Percentiles rank a stretch among this genome's conserved stretches.
These are phyloP conservation scores for Hirtodrosophila duncani DNA, from an alignment of 2,888 invertebrate species.

Conservation along the genomic window DNA sequence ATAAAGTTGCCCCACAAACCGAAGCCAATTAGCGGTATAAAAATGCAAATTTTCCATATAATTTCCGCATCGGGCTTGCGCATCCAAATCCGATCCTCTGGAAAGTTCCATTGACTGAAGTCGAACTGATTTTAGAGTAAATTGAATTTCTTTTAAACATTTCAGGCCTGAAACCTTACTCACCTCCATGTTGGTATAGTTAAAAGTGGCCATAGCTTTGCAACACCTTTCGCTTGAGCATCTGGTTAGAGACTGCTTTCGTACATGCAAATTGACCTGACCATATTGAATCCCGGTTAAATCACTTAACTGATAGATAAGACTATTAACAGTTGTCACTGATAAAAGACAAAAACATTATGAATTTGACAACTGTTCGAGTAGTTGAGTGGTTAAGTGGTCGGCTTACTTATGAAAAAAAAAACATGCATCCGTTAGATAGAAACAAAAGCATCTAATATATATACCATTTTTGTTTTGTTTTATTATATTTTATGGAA, in stretches of 20 bases:
- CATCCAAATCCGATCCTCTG: conserved; percentile 84
- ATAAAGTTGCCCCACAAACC: conserved; percentile 85
- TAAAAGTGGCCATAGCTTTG: conserved; percentile 30
- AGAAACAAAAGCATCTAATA: not conserved
- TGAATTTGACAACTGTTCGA: conserved; percentile 14
- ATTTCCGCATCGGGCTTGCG: conserved; percentile 82
- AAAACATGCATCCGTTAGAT: not conserved
- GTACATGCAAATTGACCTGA: conserved; percentile 43
- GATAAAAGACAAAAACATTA: conserved; percentile 52
- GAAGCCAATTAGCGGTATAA: conserved; percentile 82
- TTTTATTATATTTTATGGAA: no score
- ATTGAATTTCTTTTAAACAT: not conserved
- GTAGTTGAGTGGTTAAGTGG: not conserved
- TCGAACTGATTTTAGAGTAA: conserved; percentile 76
- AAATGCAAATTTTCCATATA: conserved; percentile 81
- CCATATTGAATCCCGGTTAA: conserved; percentile 37
- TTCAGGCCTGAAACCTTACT: not conserved
- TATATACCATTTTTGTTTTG: no score
- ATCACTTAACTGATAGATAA: conserved; percentile 57
- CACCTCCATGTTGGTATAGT: conserved; percentile 21
- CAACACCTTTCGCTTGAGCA: conserved; percentile 1
- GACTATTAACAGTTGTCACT: conserved; percentile 59
- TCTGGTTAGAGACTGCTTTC: conserved; percentile 28
- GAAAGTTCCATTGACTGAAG: conserved; percentile 72
- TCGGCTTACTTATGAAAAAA: conserved; percentile 15